Base-by-base conservation (phyloP, 2,797 vertebrate species). In the Aulostomus chinensis region DNA sequence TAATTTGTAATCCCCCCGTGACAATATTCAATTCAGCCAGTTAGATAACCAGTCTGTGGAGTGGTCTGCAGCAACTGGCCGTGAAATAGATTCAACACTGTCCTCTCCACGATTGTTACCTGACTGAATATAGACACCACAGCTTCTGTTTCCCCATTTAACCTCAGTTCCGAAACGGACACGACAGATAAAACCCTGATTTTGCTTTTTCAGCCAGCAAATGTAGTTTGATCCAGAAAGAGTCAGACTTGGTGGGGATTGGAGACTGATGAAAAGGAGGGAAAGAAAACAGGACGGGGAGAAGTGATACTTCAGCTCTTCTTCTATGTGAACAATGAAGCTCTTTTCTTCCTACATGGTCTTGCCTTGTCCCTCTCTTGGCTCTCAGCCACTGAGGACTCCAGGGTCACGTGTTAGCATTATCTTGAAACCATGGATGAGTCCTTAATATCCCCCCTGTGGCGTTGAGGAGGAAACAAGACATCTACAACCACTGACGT, bases 1-100 rank as follows among this genome's bases (percentile, higher is more conserved):
- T 83, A 80, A 86, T 76, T 85, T 31, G 31, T 73, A 71, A 80
- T 65, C 61, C 58, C 13, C 47, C 42, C 34, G 15, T 69, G 64
- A 87, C 81, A 86, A 73, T 76, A 77, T 40, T 66, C 65, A 63
- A 61, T 83, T 87, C 73, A 81, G 58, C 39, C 43, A 30, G 75
- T 80, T 76, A 65, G 77, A 83, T 67, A 81, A 80, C 64, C 40
- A 32, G 69, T 36, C 67, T 57, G 60, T 55, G 52, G 43, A 51
- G 52, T 18, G 34, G 63, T 59, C 63, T 55, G 51, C 48, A 47
- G 42, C 15, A 36, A 58, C 38, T 2, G 14, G 15, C 16, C 38
- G 30, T 52, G 39, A 68, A 71, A 76, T 3, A 25, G 20, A 58
- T 59, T 69, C 28, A 35, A 1, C 46, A 31, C 57, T 42, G 63